Base-by-base conservation (phyloP, 2,888 invertebrate genomes). In the Caenorhabditis macrosperma region DNA sequence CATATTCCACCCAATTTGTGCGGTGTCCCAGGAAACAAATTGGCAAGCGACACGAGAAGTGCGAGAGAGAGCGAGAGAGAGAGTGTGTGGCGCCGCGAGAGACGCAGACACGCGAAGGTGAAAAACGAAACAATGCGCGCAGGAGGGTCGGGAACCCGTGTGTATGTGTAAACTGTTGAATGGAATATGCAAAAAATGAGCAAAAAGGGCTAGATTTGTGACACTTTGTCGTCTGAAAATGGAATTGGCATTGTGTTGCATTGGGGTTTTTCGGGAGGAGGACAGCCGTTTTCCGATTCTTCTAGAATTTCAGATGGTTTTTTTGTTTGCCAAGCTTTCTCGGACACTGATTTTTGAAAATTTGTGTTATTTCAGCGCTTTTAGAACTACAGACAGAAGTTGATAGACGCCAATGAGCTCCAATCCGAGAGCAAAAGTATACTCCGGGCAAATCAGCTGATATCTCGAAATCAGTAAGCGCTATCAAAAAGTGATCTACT, bases 1-100 rank as follows among this genome's bases (percentile, higher is more conserved):
- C 72, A 72, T 72, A 72, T 72, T 63, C 72, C 63, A 71, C 44
- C 61, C 60, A 55, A 63, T 63, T 63, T 57, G 38, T 48, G 55
- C 55, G 20, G 33, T 33, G 33, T 54, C 69, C 61, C 71, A 44
- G 61, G 63, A 72, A 63, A 63, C 63, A 72, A 57, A 72, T 72
- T 59, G 66, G 64, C 38, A 74, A 60, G 52, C 50, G 60, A 50
- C 33, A 24, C 12, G 35, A 17, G 57, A 33, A 57, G 15, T 5
- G 22, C 24, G 24, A 72, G 22, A 63, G 15, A 35, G 59, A 30
- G 26, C 55, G 60, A 64, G 30, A 63, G 20, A 9, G 50, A 66
- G 59, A 67, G 44, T 60, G 48, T 59, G 59, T 41, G 33, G 44
- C 41, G 28, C 55, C 41, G 24, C 17, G 30, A 38, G 44, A 44